Conservation (phyloP, 23 tunicate species). For the Halocynthia aurantium region DNA sequence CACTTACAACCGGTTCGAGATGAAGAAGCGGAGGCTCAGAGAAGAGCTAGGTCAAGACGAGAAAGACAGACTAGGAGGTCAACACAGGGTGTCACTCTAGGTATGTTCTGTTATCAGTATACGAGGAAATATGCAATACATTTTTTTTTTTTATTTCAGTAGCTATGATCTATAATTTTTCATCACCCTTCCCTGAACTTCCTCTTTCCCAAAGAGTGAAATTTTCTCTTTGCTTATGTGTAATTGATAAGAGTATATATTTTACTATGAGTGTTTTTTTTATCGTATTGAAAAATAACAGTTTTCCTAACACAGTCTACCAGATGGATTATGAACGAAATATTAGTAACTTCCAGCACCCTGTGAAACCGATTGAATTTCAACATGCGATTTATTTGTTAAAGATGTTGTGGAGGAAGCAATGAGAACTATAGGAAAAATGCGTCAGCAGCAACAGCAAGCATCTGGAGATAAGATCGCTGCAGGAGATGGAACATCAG, state of each 20-base stretch:
- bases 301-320: too few relatives aligned
- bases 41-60: conserved; percentile 78
- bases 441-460: conserved; percentile 59
- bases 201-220: neutral
- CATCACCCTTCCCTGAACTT: neutral
- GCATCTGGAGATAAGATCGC: conserved; percentile 20
- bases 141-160: too few relatives aligned
- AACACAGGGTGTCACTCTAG: conserved; percentile 96
- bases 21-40: conserved; percentile 91
- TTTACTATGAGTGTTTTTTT: neutral
- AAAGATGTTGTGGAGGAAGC: conserved; percentile 92
- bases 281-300: neutral
- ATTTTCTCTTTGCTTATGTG: neutral
- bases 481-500: conserved; percentile 5
- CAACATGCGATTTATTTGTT: neutral
- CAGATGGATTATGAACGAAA: too few relatives aligned
- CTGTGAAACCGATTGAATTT: too few relatives aligned
- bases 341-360: too few relatives aligned
- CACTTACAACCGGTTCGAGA: conserved; percentile 89
- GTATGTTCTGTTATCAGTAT: conserved; percentile 22
- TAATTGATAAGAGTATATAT: too few relatives aligned
- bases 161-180: neutral
- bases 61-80: conserved; percentile 86
- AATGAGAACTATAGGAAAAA: conserved; percentile 59
- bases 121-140: too few relatives aligned